Evolutionary conservation across 64 coral and sea anemone genomes (phyloP), one percentile per base, ranked within the genome.

Genomic region (Exaiptasia diaphana): DNA sequence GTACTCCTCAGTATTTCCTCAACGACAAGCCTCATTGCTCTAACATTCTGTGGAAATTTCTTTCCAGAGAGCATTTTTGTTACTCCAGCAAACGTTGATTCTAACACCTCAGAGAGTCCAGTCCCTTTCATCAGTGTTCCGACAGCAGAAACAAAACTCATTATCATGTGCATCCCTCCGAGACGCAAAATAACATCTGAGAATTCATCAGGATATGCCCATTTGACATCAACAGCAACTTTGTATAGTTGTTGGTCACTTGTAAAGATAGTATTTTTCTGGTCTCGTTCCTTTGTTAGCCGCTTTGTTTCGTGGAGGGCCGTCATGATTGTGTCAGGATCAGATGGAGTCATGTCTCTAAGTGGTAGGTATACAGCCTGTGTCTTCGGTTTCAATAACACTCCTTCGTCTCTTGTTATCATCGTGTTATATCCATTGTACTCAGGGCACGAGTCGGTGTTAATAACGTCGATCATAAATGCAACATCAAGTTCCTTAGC

Each of bases 371-470:
- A 89, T 1, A 81, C 63, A 12, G 76, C 86, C 49, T 52, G 41
- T 54, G 64, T 81, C 49, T 42, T 49, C 15, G 75, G 48, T 37
- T 79, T 10, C 76, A 80, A 55, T 31, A 21, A 35, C 13, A 55
- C 44, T 71, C 60, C 62, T 38, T 71, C n/a, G 13, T 79, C n/a
- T 28, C 85, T 69, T 33, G 60, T 54, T n/a, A n/a, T n/a, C n/a
- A n/a, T n/a, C n/a, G n/a, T n/a, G 46, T 88, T 88, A 45, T 56
- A 88, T 6, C 85, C 85, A 67, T 79, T 88, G 61, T 79, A 79
- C 36, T 88, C 76, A 4, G 75, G 86, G 32, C 64, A 80, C 25
- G 75, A 8, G 12, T 79, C 75, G 55, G 70, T 71, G 31, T 23
- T 58, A 23, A 34, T 62, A 56, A 88, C 22, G 22, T 87, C 64